These are phyloP conservation scores for Megalopta genalis DNA, from an alignment of 1,140 invertebrate species.

Conservation along the genomic window DNA sequence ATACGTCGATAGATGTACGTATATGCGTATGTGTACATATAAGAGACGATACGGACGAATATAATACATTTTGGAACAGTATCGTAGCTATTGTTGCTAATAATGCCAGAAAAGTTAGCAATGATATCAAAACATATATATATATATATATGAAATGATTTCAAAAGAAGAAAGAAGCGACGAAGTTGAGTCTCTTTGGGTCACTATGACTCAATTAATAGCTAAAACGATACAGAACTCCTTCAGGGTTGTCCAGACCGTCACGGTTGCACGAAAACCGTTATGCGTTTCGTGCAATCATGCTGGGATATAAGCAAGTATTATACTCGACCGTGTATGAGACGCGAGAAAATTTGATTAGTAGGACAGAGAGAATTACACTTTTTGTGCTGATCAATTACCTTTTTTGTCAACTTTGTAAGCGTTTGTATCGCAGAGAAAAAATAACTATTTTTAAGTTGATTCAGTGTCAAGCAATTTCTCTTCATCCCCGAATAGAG, in stretches of 20 bases:
- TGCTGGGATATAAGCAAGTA: background rate
- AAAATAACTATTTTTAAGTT: background rate
- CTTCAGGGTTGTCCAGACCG: background rate
- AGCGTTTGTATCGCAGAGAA: background rate
- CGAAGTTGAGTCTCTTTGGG: too few relatives aligned
- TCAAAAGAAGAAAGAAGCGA: too few relatives aligned
- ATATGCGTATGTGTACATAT: background rate
- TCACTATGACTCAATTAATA: background rate
- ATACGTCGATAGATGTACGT: background rate
- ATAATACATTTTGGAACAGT: background rate
- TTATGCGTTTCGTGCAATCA: background rate
- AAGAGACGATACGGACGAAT: background rate
- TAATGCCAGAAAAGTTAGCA: too few relatives aligned
- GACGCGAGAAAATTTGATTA: background rate
- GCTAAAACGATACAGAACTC: background rate
- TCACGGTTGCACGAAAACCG: background rate
- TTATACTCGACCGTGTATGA: background rate
- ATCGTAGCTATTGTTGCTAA: background rate
- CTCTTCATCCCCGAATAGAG: constrained; percentile 70
- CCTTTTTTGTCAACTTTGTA: background rate
- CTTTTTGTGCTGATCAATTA: background rate
- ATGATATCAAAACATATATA: too few relatives aligned
- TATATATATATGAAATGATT: too few relatives aligned
- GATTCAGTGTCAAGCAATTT: constrained; percentile 24
- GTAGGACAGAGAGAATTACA: background rate